Base-by-base conservation (phyloP, 1,140 invertebrate species). In the Schlechtendalia chinensis region DNA sequence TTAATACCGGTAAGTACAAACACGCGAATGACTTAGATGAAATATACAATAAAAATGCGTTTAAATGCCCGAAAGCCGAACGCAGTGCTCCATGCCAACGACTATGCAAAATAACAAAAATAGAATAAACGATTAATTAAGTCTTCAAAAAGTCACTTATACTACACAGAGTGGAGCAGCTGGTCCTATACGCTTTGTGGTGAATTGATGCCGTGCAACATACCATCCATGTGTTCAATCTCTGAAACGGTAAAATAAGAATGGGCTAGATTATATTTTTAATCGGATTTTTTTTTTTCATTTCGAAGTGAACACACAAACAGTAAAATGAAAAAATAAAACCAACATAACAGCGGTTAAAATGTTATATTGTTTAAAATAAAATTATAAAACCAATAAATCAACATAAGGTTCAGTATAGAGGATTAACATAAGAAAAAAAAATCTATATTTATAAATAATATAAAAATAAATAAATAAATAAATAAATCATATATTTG, bases 261-360 rank as follows among this genome's bases (percentile, higher is more conserved):
- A 61, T 32, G 63, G 61, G 17, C n/a, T 19, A 14, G 17, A n/a
- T 72, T 53, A 54, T 29, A 54, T 32, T 72, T 54, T 63, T 3
- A 27, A 8, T 77, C 39, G 50, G 12, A 16, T 53, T 29, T 39
- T 16, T 63, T 45, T 45, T 39, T 39, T 58, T 45, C 11, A 17
- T 53, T 56, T 75, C 56, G n/a, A 75, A 79, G 58, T n/a, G 75
- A 79, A 79, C 75, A 79, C 75, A 79, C 75, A 79, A 47, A 79
- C 75, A 79, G 24, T 61, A 10, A 2, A 8, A 58, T 58, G 39
- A 77, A 29, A 63, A 77, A 77, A 63, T 24, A 77, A 59, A 45
- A 32, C 22, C 32, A 77, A 59, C 72, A 77, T 77, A 77, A 77
- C 72, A 45, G 72, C 22, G 8, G n/a, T 59, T 77, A 2, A 77